These are phyloP conservation scores for Dendrolimus kikuchii DNA, from an alignment of 1,140 invertebrate species.

Conservation along the genomic window DNA sequence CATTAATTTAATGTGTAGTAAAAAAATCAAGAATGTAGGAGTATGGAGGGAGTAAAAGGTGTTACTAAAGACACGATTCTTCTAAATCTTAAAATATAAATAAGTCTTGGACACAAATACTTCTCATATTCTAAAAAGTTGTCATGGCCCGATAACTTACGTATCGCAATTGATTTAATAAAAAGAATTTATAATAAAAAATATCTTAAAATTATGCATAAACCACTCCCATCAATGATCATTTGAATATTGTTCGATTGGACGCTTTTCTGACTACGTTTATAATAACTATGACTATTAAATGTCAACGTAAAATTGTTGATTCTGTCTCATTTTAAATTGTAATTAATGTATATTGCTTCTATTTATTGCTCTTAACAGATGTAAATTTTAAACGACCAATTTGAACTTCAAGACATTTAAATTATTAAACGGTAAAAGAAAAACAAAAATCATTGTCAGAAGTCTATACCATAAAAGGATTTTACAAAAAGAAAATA, in stretches of 20 bases:
- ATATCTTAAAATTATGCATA: constrained; percentile 51
- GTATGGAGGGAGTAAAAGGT: neutral
- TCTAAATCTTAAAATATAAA: constrained; percentile 27
- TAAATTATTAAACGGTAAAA: too few relatives aligned
- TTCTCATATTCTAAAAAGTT: constrained; percentile 39
- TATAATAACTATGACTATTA: constrained; percentile 45
- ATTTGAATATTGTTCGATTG: constrained; percentile 50
- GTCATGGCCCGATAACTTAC: constrained; percentile 63
- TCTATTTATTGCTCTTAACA: constrained; percentile 6
- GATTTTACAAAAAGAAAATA: neutral
- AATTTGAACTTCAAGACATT: too few relatives aligned
- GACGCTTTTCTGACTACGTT: constrained; percentile 40
- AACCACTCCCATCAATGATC: constrained; percentile 58
- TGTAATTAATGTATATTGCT: constrained; percentile 43
- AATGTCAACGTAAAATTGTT: constrained; percentile 28
- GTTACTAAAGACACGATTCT: too few relatives aligned
- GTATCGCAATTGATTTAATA: constrained; percentile 52
- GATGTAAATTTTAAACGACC: too few relatives aligned
- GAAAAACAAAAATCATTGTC: too few relatives aligned
- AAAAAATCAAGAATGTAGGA: constrained; percentile 3
- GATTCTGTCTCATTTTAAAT: constrained; percentile 42
- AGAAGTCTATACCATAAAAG: too few relatives aligned
- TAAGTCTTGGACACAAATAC: constrained; percentile 42
- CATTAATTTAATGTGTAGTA: neutral
- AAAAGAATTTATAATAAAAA: constrained; percentile 50